Evolutionary conservation across 2,888 invertebrate genomes (phyloP), one percentile per base, ranked within the genome.

Genomic region (Nezara viridula): DNA sequence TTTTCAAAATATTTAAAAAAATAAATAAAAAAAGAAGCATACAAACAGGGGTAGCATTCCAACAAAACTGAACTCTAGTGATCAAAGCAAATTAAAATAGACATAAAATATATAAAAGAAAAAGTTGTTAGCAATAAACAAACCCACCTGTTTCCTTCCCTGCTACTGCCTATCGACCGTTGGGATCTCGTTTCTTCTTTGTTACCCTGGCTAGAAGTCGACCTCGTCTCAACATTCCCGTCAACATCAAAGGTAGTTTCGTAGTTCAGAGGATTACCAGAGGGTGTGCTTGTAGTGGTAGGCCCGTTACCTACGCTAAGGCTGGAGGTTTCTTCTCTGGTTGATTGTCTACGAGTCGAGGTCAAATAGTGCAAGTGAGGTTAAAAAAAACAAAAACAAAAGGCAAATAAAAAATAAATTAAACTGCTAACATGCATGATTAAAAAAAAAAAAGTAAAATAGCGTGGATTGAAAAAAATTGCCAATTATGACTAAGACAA

Each of bases 171-270:
- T 88, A 93, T 92, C 44, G 96, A 96, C 91, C 96, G 96, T 90
- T 94, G 93, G 16, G 94, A 94, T 90, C 94, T 92, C 90, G 93
- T 93, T 91, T 94, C 94, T 86, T 96, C 96, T 92, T 96, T 95
- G 92, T 96, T 96, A 89, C 96, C 95, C 93, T 92, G 92, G 90
- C 96, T 96, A 93, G 97, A 96, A 91, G 97, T 96, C 91, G 97
- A 97, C 92, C 97, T 96, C 9, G 98, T 98, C 93, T 98, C 98
- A 91, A 98, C 96, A 93, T 97, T 97, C 90, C 97, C 98, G 92
- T 98, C 98, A 92, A 97, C 94, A 93, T 98, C 98, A 93, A 97
- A 98, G 52, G 97, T 97, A 27, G 97, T 96, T 93, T 96, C 96
- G 92, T 96, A 96, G 93, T 96, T 96, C 92, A 96, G 96, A 92